Evolutionary conservation across 2,113 vertebrate genomes (phyloP).

Genomic region (Chitala chitala): DNA sequence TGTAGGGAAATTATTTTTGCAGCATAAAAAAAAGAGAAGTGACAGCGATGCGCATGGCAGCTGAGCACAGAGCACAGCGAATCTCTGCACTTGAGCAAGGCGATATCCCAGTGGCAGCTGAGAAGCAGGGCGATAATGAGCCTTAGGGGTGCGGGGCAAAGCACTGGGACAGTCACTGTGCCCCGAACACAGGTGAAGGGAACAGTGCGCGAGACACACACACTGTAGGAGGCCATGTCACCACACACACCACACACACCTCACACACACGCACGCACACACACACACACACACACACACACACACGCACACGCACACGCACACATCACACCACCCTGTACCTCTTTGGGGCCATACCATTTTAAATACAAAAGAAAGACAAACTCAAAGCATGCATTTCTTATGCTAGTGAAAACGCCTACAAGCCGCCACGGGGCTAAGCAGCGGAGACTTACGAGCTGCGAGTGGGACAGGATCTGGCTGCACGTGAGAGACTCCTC

Average conservation of each 20-base stretch:
- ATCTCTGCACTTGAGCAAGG: background rate
- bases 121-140: background rate
- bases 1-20: background rate
- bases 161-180: background rate
- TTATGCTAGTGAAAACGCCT: background rate
- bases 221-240: no score
- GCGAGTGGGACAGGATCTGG: conserved; percentile 86
- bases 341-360: no score
- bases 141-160: background rate
- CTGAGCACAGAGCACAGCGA: background rate
- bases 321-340: no score
- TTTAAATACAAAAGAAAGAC: conserved; percentile 15
- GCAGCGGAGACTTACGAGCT: conserved; percentile 66
- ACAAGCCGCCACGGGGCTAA: background rate
- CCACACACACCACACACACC: no score
- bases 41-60: no score
- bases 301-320: no score
- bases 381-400: background rate
- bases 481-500: conserved; percentile 90
- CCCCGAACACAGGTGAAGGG: background rate
- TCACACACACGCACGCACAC: no score
- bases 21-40: background rate
- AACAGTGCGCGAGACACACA: no score
- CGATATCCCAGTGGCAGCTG: background rate
- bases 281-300: no score